phyloP scores from a whole-genome alignment of 2,797 vertebrate genomes.

The Dromococcyx pavoninus region DNA sequence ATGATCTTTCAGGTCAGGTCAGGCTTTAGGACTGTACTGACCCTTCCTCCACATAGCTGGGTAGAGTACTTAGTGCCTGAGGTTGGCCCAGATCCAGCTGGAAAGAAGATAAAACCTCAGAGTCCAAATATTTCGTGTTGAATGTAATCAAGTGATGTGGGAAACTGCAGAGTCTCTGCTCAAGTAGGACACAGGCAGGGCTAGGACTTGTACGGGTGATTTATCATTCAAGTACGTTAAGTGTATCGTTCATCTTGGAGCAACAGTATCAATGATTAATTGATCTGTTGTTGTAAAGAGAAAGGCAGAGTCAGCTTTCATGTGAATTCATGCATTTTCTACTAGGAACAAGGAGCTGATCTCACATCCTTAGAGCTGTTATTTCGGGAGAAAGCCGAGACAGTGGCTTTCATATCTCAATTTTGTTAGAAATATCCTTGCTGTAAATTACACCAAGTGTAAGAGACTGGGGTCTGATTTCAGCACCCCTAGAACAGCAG shows the following conservation, averaged over 20 bases:
- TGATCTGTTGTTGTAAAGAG: background rate
- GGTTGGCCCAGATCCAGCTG: background rate
- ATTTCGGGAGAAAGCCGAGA: background rate
- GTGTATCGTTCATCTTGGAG: slow-evolving; percentile 10
- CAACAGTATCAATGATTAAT: slow-evolving; percentile 15
- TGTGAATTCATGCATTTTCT: slow-evolving; percentile 9
- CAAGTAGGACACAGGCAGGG: background rate
- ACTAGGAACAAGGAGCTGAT: background rate
- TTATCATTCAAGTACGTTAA: background rate
- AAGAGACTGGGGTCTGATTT: background rate
- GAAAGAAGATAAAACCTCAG: background rate
- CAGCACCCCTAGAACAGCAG: background rate
- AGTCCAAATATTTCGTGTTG: background rate
- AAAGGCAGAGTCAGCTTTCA: slow-evolving; percentile 10
- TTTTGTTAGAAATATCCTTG: background rate
- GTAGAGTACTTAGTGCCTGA: background rate
- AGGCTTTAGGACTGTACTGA: background rate
- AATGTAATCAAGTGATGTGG: background rate
- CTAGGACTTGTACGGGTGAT: slow-evolving; percentile 2
- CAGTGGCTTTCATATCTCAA: background rate
- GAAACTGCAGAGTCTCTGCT: background rate
- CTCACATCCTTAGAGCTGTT: background rate
- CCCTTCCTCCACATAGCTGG: background rate
- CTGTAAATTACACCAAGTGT: background rate
- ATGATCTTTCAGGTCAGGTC: background rate